phyloP scores from a whole-genome alignment of 1,140 invertebrate species.

The Bombyx mandarina region DNA sequence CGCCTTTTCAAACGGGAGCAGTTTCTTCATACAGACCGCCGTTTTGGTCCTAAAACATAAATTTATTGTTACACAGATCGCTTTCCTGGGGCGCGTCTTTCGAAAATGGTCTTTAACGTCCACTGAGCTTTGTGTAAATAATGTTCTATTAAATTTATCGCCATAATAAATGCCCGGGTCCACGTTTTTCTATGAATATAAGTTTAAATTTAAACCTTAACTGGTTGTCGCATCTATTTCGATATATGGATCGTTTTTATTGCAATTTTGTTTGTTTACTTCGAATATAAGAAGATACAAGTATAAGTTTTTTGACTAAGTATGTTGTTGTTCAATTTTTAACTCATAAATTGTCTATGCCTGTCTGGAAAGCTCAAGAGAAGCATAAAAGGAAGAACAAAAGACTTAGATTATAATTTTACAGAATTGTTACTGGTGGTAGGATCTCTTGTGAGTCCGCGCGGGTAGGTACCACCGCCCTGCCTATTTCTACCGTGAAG shows the following conservation, averaged over 20 bases:
- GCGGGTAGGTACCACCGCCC: too few relatives aligned
- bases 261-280: too few relatives aligned
- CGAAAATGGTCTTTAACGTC: conserved; percentile 61
- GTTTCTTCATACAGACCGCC: conserved; percentile 12
- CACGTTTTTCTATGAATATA: conserved; percentile 57
- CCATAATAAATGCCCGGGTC: conserved; percentile 58
- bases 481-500: too few relatives aligned
- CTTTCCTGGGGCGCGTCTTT: conserved; percentile 39
- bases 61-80: conserved; percentile 54
- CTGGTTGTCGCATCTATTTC: background rate
- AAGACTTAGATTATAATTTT: too few relatives aligned
- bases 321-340: too few relatives aligned
- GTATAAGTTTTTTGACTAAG: too few relatives aligned
- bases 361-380: too few relatives aligned
- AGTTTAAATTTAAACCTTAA: conserved; percentile 30
- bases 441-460: too few relatives aligned
- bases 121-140: conserved; percentile 62
- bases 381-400: too few relatives aligned
- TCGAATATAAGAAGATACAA: too few relatives aligned
- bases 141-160: conserved; percentile 64
- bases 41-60: conserved; percentile 40
- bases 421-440: too few relatives aligned
- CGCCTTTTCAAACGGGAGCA: conserved; percentile 7
- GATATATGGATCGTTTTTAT: background rate
- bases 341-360: too few relatives aligned